Percentiles rank a stretch among this genome's conserved stretches.
Conservation (phyloP, 92 coral and sea anemone genomes). For the Zoanthus gigantus region DNA sequence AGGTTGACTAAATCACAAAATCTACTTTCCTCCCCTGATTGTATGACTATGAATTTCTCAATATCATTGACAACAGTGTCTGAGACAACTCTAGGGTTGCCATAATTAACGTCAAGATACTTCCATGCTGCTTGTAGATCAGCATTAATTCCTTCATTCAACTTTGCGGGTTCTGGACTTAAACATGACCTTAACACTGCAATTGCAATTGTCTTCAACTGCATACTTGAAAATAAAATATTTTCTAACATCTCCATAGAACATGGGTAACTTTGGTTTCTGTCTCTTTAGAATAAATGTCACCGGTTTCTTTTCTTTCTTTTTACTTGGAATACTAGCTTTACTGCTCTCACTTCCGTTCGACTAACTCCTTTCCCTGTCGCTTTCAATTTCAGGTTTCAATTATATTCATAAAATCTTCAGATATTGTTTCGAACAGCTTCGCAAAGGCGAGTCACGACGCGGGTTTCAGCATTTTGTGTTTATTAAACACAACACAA, state of each 20-base stretch:
- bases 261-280: constrained; percentile 71
- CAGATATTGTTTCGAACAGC: not conserved
- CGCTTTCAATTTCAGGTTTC: not conserved
- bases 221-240: constrained; percentile 54
- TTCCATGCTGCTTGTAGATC: constrained; percentile 58
- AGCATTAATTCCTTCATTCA: constrained; percentile 50
- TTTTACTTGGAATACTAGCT: not conserved
- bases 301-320: not conserved
- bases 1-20: constrained; percentile 64
- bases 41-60: constrained; percentile 9
- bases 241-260: constrained; percentile 63
- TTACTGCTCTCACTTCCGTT: not conserved
- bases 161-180: constrained; percentile 27
- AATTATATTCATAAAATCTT: not conserved
- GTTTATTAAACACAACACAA: too few relatives aligned
- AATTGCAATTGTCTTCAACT: constrained; percentile 51
- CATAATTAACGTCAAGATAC: constrained; percentile 59
- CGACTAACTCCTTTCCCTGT: not conserved
- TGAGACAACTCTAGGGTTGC: constrained; percentile 55
- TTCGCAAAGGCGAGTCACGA: too few relatives aligned
- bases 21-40: constrained; percentile 64
- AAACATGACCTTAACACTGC: constrained; percentile 50
- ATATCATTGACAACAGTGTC: not conserved
- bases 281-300: constrained; percentile 43
- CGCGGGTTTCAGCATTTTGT: too few relatives aligned